Conservation (phyloP, 1,140 invertebrate species). For the Zeugodacus cucurbitae region DNA sequence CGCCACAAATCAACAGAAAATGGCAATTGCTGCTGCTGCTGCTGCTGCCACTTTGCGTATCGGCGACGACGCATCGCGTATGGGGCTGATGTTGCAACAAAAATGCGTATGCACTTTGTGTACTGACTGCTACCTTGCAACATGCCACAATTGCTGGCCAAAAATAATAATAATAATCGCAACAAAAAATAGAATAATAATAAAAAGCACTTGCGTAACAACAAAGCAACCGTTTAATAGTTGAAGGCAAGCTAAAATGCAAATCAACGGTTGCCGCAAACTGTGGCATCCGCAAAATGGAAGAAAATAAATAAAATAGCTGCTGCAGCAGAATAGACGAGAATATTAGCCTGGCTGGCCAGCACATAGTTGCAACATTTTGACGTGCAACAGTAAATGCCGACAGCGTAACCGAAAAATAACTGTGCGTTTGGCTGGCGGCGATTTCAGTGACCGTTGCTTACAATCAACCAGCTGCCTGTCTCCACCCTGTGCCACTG, state of each 20-base stretch:
- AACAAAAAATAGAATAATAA: background rate
- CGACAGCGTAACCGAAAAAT: conserved; percentile 22
- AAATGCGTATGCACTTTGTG: background rate
- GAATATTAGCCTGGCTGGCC: background rate
- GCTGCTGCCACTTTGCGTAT: conserved; percentile 14
- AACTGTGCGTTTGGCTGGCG: conserved; percentile 19
- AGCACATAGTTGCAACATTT: conserved; percentile 4
- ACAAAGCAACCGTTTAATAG: conserved; percentile 6
- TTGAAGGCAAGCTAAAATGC: conserved; percentile 3
- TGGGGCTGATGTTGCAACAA: background rate
- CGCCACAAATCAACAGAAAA: conserved; percentile 7
- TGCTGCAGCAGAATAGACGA: background rate
- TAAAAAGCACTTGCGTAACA: background rate
- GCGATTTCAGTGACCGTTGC: background rate
- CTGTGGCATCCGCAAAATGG: background rate
- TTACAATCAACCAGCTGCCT: background rate
- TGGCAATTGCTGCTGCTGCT: background rate
- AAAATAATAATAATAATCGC: conserved; percentile 15
- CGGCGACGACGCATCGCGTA: background rate
- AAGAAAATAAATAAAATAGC: background rate
- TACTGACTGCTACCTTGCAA: background rate
- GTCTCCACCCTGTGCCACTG: background rate
- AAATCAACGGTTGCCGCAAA: background rate
- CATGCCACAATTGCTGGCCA: background rate
- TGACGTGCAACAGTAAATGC: conserved; percentile 30